Evolutionary conservation across 2,888 invertebrate species (phyloP), one percentile per base, ranked within the genome.

Genomic region (Drosophila parthenogenetica): DNA sequence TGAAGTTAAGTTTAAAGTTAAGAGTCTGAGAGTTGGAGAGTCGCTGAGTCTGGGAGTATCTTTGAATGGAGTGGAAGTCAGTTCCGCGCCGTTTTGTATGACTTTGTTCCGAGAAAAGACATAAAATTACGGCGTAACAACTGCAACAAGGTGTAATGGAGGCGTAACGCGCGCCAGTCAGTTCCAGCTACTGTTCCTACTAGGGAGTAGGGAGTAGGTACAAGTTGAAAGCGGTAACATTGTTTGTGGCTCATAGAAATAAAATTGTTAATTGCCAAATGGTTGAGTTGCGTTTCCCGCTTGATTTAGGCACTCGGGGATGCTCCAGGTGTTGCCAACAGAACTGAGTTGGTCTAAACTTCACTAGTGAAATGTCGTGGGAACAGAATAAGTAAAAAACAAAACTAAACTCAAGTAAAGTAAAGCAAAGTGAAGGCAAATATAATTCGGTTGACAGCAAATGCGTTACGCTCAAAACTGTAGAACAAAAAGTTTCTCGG

Each of bases 91-190:
- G 86, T 90, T 90, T 90, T 90, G 91, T 90, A 90, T 81, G 84
- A 89, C 86, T 90, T 89, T 87, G 89, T 90, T 91, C 90, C 73
- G 65, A 78, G 90, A 89, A 90, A 89, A 90, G 87, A 79, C 89
- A 71, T 90, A 78, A 90, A 91, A 90, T 88, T 85, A 84, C 89
- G 79, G 89, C 89, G 84, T 89, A 90, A 86, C 90, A 90, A 89
- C 79, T 88, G 87, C 87, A 90, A 90, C 90, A 90, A 90, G 89
- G 81, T 90, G 90, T 90, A 88, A 86, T 85, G 87, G 81, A 81
- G 88, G 87, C 80, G 83, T 77, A 88, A 77, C 75, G 85, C 77
- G 77, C 79, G 74, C 70, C 70, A 70, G 65, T 67, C 55, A 37
- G 32, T 17, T 37, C 13, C 39, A 46, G 39, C 45, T 37, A 16